Conservation (phyloP, 1,140 invertebrate genomes). For the Drosophila erecta region DNA sequence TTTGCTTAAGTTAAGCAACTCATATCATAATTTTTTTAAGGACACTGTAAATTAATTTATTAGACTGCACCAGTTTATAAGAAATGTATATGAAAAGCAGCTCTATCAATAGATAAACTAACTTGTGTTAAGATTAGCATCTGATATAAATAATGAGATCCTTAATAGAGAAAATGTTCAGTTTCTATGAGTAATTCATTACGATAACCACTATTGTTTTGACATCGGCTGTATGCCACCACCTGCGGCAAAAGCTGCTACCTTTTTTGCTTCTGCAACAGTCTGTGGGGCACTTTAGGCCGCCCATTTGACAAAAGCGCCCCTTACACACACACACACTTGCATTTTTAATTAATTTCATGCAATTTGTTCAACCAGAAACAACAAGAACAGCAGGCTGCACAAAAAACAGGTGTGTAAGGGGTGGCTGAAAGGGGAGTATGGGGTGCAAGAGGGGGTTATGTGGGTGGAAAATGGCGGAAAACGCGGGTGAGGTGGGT, state of each 20-base stretch:
- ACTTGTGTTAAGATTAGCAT: too few relatives aligned
- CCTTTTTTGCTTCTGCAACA: conserved; percentile 53
- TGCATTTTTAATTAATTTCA: conserved; percentile 83
- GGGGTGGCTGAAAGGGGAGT: background rate
- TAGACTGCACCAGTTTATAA: too few relatives aligned
- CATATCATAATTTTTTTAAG: too few relatives aligned
- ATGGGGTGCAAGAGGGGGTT: background rate
- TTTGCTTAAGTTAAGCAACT: too few relatives aligned
- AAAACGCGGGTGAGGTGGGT: background rate
- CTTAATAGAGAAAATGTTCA: too few relatives aligned
- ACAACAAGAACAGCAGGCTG: conserved; percentile 26
- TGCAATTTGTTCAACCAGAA: conserved; percentile 69
- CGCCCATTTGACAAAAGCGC: conserved; percentile 74
- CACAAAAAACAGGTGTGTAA: conserved; percentile 20
- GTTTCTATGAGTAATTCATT: background rate
- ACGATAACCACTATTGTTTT: conserved; percentile 8
- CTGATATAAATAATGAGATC: too few relatives aligned
- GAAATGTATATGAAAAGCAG: too few relatives aligned
- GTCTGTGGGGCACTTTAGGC: conserved; percentile 73
- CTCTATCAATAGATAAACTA: too few relatives aligned
- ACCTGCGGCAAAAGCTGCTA: background rate
- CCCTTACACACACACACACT: conserved; percentile 36
- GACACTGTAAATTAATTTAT: too few relatives aligned
- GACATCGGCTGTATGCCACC: background rate
- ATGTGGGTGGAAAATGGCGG: background rate